Base-by-base conservation (phyloP, 2,888 invertebrate species). In the Cerastis rubricosa region DNA sequence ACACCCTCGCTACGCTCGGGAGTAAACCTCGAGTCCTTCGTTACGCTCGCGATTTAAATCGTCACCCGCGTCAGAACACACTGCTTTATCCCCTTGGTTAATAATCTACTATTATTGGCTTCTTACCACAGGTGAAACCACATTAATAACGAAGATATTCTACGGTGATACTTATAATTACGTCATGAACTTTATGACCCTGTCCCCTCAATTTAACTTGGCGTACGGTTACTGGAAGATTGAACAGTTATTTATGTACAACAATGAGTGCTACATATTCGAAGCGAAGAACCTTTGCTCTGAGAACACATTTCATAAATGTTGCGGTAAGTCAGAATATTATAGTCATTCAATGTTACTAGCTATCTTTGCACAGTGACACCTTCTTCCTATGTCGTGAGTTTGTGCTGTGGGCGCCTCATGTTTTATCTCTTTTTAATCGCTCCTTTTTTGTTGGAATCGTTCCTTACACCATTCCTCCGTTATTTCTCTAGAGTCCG, bases 121-220 rank as follows among this genome's bases (percentile, higher is more conserved):
- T 78, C 12, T 57, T 70, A 45, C 76, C 14, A 95, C 87, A 96
- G 96, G 96, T 65, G 96, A 96, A 87, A 93, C 95, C 0, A 94
- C 96, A 11, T 90, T 95, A 40, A 68, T 95, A 68, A 92, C 94
- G 3, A 94, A 93, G 67, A 81, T 95, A 43, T 91, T 95, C 59
- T 94, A 93, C 80, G 95, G 95, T 1, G 88, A 93, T n/a, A 83
- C 90, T 5, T 89, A 93, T 2, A 82, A 87, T 57, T 92, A 91
- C 68, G 89, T 91, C 0, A 54, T 94, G 73, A 87, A 90, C 19
- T 89, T 95, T 43, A 93, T 95, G 92, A 91, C 90, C 22, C 77
- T 96, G 5, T 96, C 95, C 0, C 96, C 96, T 4, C 96, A 95
- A 74, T 96, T 93, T 86, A 96, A 96, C 81, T 92, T 96, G 91